These are phyloP conservation scores for Plebejus melissa DNA, from an alignment of 2,888 invertebrate genomes.

Conservation along the genomic window DNA sequence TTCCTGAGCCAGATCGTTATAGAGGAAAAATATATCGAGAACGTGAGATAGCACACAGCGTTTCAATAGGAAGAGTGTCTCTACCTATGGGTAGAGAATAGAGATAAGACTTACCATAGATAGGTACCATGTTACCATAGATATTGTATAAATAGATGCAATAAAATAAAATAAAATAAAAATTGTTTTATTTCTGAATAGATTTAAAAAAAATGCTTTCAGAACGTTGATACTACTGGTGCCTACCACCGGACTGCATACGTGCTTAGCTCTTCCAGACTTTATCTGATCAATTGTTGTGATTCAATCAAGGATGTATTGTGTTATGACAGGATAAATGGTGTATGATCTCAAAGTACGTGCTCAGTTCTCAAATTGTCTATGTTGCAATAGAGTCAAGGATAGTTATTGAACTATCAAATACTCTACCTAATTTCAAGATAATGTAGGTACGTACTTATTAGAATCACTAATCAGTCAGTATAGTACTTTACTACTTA, in stretches of 20 bases:
- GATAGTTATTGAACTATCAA: not conserved
- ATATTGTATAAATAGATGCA: not conserved
- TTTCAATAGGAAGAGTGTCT: not conserved
- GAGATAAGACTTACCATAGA: conserved; percentile 3
- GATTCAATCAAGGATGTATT: conserved; percentile 4
- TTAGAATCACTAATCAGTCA: too few species aligned
- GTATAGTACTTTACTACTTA: too few species aligned
- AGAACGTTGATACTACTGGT: too few species aligned
- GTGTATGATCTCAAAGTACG: not conserved
- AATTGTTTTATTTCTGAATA: too few species aligned
- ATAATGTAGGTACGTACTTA: too few species aligned
- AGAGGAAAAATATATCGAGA: conserved; percentile 4
- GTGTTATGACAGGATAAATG: not conserved
- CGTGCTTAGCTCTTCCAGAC: conserved; percentile 9
- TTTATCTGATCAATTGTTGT: conserved; percentile 1
- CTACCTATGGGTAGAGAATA: not conserved
- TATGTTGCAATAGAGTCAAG: not conserved
- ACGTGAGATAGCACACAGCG: conserved; percentile 9
- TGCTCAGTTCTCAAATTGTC: not conserved
- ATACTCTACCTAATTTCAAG: too few species aligned
- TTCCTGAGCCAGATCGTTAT: not conserved
- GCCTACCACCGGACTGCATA: not conserved
- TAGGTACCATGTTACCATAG: not conserved
- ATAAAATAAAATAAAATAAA: not conserved
- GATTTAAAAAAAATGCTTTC: too few species aligned